Conservation (phyloP, 2,113 vertebrate species). For the Gnathonemus echidnorhynchus region DNA sequence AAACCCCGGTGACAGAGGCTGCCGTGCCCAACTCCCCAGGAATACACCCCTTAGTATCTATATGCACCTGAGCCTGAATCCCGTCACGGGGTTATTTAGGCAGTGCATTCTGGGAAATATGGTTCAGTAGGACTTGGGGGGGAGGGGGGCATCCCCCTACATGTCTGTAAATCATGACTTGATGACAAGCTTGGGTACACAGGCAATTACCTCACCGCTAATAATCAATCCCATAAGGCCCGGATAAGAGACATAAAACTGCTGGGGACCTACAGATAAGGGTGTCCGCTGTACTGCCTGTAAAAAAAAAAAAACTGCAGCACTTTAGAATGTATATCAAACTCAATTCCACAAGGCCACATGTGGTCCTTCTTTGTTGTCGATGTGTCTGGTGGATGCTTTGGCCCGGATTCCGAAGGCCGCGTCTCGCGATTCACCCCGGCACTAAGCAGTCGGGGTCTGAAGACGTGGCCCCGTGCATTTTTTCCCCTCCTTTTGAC, state of each 20-base stretch:
- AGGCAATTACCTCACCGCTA: slow-evolving; percentile 7
- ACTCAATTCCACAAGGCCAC: neutral
- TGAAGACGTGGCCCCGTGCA: neutral
- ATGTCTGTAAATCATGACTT: slow-evolving; percentile 2
- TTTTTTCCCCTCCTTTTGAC: neutral
- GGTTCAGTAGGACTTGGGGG: neutral
- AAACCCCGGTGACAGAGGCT: neutral
- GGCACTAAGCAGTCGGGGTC: neutral
- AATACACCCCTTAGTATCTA: neutral
- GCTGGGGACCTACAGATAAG: slow-evolving; percentile 1
- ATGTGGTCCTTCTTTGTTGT: neutral
- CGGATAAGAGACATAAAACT: neutral
- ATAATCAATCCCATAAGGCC: slow-evolving; percentile 7
- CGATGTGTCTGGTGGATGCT: slow-evolving; percentile 2
- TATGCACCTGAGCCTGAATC: neutral
- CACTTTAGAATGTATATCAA: neutral
- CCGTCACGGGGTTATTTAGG: neutral
- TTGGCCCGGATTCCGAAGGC: neutral
- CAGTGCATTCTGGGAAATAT: slow-evolving; percentile 8
- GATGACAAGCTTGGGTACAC: slow-evolving; percentile 13
- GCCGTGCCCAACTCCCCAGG: neutral
- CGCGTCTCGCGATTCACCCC: neutral
- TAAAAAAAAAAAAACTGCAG: neutral
- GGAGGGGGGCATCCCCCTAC: neutral
- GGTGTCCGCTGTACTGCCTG: neutral